These are phyloP conservation scores for Troilus luridus DNA, from an alignment of 2,888 invertebrate genomes.

Conservation along the genomic window DNA sequence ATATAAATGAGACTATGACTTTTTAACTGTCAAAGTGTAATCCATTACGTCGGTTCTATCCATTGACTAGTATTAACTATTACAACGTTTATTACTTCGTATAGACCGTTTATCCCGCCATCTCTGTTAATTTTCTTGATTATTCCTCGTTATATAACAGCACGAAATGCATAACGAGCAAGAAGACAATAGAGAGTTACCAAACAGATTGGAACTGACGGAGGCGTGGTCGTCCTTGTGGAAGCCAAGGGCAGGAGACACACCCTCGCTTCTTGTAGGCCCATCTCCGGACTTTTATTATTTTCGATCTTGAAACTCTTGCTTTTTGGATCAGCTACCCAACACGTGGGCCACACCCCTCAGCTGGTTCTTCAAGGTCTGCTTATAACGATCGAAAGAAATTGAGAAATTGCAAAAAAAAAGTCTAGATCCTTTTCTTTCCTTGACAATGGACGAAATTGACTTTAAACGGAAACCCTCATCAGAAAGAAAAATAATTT, in stretches of 20 bases:
- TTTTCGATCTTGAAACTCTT: constrained; percentile 13
- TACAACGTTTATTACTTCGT: neutral
- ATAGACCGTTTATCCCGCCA: neutral
- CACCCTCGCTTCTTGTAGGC: constrained; percentile 22
- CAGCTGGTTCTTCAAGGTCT: neutral
- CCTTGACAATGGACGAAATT: neutral
- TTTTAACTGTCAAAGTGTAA: too few species aligned
- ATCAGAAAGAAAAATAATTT: neutral
- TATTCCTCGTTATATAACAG: neutral
- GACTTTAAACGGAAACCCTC: neutral
- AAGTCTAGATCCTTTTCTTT: neutral
- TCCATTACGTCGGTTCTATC: neutral
- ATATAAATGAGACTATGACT: neutral
- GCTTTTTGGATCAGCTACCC: constrained; percentile 34
- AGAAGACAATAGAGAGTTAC: neutral
- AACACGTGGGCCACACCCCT: constrained; percentile 14
- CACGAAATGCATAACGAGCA: neutral
- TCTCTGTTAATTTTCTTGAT: neutral
- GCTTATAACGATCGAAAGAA: neutral
- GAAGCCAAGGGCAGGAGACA: constrained; percentile 1
- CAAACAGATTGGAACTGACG: neutral
- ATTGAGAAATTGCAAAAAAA: constrained; percentile 32
- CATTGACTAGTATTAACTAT: neutral
- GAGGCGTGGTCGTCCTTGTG: constrained; percentile 10
- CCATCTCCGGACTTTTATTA: constrained; percentile 13